Conservation (phyloP, 2,888 invertebrate species). For the Sinhomidia bicolor region DNA sequence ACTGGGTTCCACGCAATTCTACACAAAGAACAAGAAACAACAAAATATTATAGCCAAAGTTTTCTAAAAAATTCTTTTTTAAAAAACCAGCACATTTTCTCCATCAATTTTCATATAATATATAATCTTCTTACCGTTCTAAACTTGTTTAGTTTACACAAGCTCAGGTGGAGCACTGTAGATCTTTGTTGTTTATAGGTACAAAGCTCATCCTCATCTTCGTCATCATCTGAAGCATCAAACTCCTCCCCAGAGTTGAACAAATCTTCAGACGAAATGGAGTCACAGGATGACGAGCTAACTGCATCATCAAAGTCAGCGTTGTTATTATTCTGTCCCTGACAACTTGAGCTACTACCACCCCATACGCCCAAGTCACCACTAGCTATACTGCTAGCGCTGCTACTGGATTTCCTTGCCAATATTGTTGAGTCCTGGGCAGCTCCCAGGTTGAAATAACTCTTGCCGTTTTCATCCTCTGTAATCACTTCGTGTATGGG, state of each 20-base stretch:
- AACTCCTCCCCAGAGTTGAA: conserved; percentile 80
- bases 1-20: conserved; percentile 82
- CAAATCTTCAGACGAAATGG: conserved; percentile 79
- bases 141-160: conserved; percentile 82
- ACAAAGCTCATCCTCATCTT: conserved; percentile 78
- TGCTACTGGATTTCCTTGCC: conserved; percentile 72
- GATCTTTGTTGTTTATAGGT: conserved; percentile 82
- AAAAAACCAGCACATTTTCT: not conserved
- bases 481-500: conserved; percentile 76
- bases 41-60: not conserved
- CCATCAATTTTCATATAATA: not conserved
- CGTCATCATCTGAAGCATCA: conserved; percentile 78
- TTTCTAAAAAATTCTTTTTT: not conserved
- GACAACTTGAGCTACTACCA: conserved; percentile 39
- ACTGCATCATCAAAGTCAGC: conserved; percentile 77
- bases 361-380: not conserved
- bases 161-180: conserved; percentile 82
- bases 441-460: conserved; percentile 79
- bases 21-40: conserved; percentile 3
- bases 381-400: not conserved
- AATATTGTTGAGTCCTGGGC: conserved; percentile 77
- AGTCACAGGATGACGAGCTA: conserved; percentile 79
- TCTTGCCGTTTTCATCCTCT: conserved; percentile 80
- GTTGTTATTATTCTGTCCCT: not conserved
- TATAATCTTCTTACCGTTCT: conserved; percentile 80